phyloP scores from a whole-genome alignment of 2,797 vertebrate genomes.

The Echeneis naucrates region DNA sequence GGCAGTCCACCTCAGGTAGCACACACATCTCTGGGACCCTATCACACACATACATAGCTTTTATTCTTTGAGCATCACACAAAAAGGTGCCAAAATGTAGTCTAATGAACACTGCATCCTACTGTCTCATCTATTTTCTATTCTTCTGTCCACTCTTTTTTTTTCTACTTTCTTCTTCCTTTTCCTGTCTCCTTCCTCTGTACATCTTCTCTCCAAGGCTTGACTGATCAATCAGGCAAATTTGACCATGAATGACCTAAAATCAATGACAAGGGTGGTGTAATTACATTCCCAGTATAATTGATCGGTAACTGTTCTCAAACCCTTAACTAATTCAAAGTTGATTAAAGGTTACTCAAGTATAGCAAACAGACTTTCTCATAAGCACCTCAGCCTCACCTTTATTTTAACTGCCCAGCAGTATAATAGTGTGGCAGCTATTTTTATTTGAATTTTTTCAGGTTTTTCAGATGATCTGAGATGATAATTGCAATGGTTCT shows the following conservation, averaged over 20 bases:
- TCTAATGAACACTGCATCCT: slow-evolving; percentile 3
- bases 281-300: slow-evolving; percentile 23
- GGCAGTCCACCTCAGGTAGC: slow-evolving; percentile 96
- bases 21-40: slow-evolving; percentile 15
- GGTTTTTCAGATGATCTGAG: no score
- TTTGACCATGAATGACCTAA: slow-evolving; percentile 14
- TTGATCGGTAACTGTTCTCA: slow-evolving; percentile 24
- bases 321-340: neutral
- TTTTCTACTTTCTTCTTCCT: slow-evolving; percentile 2
- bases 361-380: neutral
- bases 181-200: neutral
- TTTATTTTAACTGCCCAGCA: no score
- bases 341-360: neutral
- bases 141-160: slow-evolving; percentile 29
- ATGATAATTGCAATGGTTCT: no score
- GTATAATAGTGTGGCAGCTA: no score
- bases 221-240: slow-evolving; percentile 24
- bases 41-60: slow-evolving; percentile 11
- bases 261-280: slow-evolving; percentile 20
- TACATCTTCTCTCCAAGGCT: slow-evolving; percentile 11
- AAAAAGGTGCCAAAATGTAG: slow-evolving; percentile 6
- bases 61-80: slow-evolving; percentile 15
- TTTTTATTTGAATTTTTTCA: no score
- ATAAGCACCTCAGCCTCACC: neutral
- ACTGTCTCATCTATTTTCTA: slow-evolving; percentile 28